These are phyloP conservation scores for Rotaria macrura DNA, from an alignment of 2,888 invertebrate species.

Conservation along the genomic window DNA sequence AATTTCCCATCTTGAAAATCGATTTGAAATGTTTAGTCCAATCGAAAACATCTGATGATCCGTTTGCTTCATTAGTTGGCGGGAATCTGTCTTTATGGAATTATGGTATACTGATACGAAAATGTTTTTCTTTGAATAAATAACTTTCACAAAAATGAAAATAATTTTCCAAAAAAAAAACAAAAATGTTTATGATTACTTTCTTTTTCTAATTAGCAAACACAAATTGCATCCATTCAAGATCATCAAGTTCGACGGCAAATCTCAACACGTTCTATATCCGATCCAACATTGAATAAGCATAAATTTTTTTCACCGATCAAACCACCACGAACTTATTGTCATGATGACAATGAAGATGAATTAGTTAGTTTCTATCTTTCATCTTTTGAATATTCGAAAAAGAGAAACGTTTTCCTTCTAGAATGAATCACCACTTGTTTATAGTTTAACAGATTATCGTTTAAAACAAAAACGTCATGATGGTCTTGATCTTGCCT, in stretches of 20 bases:
- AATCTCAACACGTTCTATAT: constrained; percentile 12
- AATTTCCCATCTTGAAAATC: too few species aligned
- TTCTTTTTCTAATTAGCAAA: neutral
- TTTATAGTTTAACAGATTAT: constrained; percentile 14
- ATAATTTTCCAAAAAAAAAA: too few species aligned
- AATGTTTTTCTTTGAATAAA: too few species aligned
- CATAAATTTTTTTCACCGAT: neutral
- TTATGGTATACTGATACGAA: too few species aligned
- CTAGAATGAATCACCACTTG: neutral
- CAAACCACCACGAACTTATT: neutral
- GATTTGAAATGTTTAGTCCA: too few species aligned
- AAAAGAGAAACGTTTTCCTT: neutral
- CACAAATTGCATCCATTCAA: neutral
- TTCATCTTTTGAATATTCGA: neutral
- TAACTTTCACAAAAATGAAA: too few species aligned
- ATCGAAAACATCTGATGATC: too few species aligned
- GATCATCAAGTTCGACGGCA: neutral
- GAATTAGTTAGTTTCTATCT: neutral
- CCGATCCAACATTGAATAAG: constrained; percentile 15
- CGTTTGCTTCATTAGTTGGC: too few species aligned
- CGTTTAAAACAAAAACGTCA: constrained; percentile 13
- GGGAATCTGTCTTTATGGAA: too few species aligned
- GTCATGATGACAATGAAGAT: neutral
- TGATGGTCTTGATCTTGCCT: neutral
- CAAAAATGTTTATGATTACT: too few species aligned